Percentiles rank a stretch among this genome's conserved stretches.
Conservation (phyloP, 2,797 vertebrate genomes). For the Meda fulgida region DNA sequence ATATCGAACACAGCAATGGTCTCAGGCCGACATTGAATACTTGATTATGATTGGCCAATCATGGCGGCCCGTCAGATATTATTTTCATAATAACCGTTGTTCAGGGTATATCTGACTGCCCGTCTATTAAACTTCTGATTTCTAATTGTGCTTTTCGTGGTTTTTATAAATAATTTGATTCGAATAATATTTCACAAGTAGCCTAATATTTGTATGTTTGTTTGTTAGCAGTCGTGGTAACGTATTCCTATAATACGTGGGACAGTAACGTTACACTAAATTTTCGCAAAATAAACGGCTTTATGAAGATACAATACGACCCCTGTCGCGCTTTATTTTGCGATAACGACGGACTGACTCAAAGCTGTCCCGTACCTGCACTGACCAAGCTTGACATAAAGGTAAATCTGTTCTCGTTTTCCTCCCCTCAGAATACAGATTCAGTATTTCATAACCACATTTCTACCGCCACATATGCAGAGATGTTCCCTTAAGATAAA, state of each 20-base stretch:
- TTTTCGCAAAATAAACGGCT: neutral
- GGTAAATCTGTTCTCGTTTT: neutral
- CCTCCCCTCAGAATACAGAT: neutral
- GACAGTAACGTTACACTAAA: neutral
- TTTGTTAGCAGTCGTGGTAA: neutral
- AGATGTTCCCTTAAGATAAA: neutral
- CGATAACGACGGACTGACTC: neutral
- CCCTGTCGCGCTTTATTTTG: neutral
- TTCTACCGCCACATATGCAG: neutral
- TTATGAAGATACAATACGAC: neutral
- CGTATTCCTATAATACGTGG: neutral
- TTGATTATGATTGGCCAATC: neutral
- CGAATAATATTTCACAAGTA: neutral
- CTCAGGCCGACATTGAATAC: neutral
- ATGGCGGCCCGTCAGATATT: neutral
- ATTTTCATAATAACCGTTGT: neutral
- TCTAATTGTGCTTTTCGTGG: neutral
- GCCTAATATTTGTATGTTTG: neutral
- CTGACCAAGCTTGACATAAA: neutral
- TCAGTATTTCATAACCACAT: neutral
- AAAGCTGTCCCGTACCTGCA: neutral
- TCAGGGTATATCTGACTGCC: neutral
- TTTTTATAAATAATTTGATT: neutral
- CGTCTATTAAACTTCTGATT: neutral
- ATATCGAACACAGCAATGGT: no score